Percentiles rank a stretch among this genome's conserved stretches.
These are phyloP conservation scores for Mormyrus iriodes DNA, from an alignment of 2,113 vertebrate genomes.

Conservation along the genomic window DNA sequence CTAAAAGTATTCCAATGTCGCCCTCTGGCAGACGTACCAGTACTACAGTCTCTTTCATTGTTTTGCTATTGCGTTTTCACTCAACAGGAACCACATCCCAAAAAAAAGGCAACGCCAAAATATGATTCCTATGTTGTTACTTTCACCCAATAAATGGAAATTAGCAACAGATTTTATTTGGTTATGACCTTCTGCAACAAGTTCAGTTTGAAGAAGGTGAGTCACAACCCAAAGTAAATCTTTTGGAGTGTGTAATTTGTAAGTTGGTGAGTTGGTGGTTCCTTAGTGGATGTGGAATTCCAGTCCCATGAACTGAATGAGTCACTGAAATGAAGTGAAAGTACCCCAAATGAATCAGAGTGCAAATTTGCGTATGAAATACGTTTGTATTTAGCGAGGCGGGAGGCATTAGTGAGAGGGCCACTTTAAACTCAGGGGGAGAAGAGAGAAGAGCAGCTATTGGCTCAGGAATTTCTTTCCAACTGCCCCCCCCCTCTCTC, in stretches of 20 bases:
- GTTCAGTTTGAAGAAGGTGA: neutral
- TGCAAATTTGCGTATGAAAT: neutral
- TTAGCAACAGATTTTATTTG: neutral
- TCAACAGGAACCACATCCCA: neutral
- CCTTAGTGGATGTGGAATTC: neutral
- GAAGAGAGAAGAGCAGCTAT: neutral
- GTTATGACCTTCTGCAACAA: neutral
- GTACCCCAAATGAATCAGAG: neutral
- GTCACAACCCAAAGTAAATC: neutral
- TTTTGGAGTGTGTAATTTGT: neutral
- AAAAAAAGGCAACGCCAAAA: neutral
- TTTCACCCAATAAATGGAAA: neutral
- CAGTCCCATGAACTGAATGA: neutral
- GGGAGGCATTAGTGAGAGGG: neutral
- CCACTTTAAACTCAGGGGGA: neutral
- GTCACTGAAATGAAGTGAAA: neutral
- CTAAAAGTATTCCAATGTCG: neutral
- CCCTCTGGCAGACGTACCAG: neutral
- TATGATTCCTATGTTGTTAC: neutral
- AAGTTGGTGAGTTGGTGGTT: neutral
- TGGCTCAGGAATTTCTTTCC: constrained; percentile 13
- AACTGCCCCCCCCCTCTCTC: neutral
- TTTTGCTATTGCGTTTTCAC: neutral
- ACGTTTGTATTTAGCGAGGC: neutral
- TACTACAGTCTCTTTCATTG: neutral